Base-by-base conservation (phyloP, 2,797 vertebrate species). In the Sebastes umbrosus region DNA sequence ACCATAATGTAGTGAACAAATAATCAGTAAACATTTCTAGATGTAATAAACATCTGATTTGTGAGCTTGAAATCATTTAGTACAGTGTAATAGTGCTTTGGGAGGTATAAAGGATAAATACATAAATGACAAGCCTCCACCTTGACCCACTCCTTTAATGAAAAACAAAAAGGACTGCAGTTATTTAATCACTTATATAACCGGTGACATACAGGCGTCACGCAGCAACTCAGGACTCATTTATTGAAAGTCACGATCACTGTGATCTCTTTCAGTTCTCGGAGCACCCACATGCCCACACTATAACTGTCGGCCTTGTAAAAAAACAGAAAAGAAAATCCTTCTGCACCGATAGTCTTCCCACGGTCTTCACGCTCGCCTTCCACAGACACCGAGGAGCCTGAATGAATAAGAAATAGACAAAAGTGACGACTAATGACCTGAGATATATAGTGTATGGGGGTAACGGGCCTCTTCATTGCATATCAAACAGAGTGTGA, bases 361-460 rank as follows among this genome's bases (percentile, higher is more conserved):
- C 82, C 88, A 86, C 83, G 36, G 62, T 82, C 80, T 82, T 83
- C 65, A 80, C 76, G 83, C 72, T 59, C 73, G 68, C 75, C 73
- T 80, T 80, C 46, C 73, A 71, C 60, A 59, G 59, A 70, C 73
- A 36, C 50, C 0, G 70, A 82, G 63, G 71, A 77, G 68, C 72
- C 22, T 5, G 58, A 82, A 54, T 75, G 81, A 84, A 87, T 75
- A 77, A 78, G 75, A 86, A 80, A 68, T 3, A 72, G 34, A 84
- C 67, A 75, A 70, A 88, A 82, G 79, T 77, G 84, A 84, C 43
- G 25, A 75, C 71, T 83, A 80, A 81, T 75, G 87, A 88, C 73
- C 57, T 85, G 75, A 78, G 66, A 58, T 76, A 24, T 76, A 24
- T 46, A 9, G 27, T 66, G 69, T 69, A 62, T 2, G 60, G 63